Conservation (phyloP, 2,797 vertebrate genomes). For the Myotis vivesi region DNA sequence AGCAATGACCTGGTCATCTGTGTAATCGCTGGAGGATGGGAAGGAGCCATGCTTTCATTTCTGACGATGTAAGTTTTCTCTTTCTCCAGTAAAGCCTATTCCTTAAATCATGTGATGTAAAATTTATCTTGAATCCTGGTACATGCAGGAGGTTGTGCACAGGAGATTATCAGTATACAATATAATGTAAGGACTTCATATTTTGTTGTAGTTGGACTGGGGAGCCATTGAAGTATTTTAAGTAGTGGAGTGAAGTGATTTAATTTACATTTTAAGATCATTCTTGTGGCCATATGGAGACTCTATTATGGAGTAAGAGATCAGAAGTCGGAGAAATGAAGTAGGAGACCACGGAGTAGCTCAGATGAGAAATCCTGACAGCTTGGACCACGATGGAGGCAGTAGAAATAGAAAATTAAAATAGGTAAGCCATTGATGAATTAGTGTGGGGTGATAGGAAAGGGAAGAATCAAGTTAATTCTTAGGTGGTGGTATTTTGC, state of each 20-base stretch:
- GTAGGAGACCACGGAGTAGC: not conserved
- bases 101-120: not conserved
- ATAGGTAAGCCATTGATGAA: not conserved
- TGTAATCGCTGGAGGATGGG: not conserved
- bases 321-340: not conserved
- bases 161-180: not conserved
- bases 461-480: not conserved
- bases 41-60: not conserved
- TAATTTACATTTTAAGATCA: not conserved
- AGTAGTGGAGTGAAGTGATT: not conserved
- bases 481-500: not conserved
- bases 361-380: not conserved
- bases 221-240: too few relatives aligned
- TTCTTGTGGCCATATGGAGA: not conserved
- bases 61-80: not conserved
- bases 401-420: not conserved
- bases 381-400: not conserved
- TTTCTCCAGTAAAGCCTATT: too few relatives aligned
- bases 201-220: too few relatives aligned
- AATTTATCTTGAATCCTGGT: not conserved
- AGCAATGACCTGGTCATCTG: not conserved
- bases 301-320: not conserved
- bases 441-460: not conserved
- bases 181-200: too few relatives aligned
- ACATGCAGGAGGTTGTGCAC: not conserved